These are phyloP conservation scores for Chrysomela aeneicollis DNA, from an alignment of 2,888 invertebrate species.

Conservation along the genomic window DNA sequence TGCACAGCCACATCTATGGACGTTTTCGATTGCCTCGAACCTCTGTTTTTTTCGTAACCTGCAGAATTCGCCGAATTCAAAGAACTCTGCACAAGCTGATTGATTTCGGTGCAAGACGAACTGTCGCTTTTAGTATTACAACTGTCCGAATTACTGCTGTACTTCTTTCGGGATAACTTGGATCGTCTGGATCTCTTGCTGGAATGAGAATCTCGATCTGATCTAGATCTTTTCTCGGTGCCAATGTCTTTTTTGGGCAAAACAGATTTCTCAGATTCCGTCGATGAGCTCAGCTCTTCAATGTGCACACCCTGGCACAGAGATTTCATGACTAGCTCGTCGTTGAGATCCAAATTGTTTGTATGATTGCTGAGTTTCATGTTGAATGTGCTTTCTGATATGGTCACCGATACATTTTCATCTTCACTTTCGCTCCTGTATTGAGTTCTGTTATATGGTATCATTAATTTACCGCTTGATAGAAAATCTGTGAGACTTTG, in stretches of 20 bases:
- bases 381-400: constrained; percentile 57
- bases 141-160: constrained; percentile 46
- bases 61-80: constrained; percentile 62
- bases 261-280: constrained; percentile 40
- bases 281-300: constrained; percentile 47
- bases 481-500: constrained; percentile 57
- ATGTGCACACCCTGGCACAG: constrained; percentile 55
- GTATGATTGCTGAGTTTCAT: constrained; percentile 53
- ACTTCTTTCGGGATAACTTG: constrained; percentile 41
- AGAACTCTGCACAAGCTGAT: constrained; percentile 60
- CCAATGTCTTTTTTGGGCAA: constrained; percentile 44
- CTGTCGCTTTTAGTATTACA: constrained; percentile 49
- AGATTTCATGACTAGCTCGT: constrained; percentile 58
- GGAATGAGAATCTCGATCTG: constrained; percentile 46
- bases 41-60: constrained; percentile 56
- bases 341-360: constrained; percentile 57
- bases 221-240: constrained; percentile 47
- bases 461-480: constrained; percentile 56
- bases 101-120: constrained; percentile 62
- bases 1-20: constrained; percentile 69
- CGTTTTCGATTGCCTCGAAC: constrained; percentile 60
- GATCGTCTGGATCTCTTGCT: constrained; percentile 47
- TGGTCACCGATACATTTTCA: constrained; percentile 60
- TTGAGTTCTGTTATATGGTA: constrained; percentile 48
- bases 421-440: constrained; percentile 56